Evolutionary conservation across 2,888 invertebrate genomes (phyloP).

Genomic region (Homarus gammarus): DNA sequence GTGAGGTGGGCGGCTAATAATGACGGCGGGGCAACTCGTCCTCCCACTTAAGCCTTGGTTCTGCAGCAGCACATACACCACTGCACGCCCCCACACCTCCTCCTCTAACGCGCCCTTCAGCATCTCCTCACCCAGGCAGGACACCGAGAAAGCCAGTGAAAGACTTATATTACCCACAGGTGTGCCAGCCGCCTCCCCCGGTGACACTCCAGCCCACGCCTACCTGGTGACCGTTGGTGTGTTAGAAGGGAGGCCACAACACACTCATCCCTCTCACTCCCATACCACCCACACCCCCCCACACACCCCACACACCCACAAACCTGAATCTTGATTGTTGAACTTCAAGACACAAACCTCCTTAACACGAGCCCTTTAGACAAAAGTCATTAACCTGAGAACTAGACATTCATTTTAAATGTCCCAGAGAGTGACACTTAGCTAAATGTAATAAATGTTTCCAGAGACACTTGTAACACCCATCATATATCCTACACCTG

Average conservation of each 20-base stretch:
- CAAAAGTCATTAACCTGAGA: no score
- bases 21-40: conserved; percentile 43
- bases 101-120: conserved; percentile 4
- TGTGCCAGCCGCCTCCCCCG: not conserved
- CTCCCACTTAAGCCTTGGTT: conserved; percentile 44
- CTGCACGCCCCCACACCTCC: conserved; percentile 17
- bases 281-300: not conserved
- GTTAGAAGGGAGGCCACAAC: no score
- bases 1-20: not conserved
- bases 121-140: not conserved
- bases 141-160: not conserved
- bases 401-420: no score
- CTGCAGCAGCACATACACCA: conserved; percentile 56
- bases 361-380: no score
- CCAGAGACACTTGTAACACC: no score
- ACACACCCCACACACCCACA: not conserved
- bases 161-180: not conserved
- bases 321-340: no score
- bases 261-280: not conserved
- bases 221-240: not conserved
- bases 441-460: no score
- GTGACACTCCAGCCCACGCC: not conserved
- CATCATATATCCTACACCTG: no score
- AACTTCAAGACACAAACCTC: no score
- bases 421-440: no score